Percentiles rank a stretch among this genome's conserved stretches.
These are phyloP conservation scores for Chelonia mydas DNA, from an alignment of 2,797 vertebrate genomes.

Conservation along the genomic window DNA sequence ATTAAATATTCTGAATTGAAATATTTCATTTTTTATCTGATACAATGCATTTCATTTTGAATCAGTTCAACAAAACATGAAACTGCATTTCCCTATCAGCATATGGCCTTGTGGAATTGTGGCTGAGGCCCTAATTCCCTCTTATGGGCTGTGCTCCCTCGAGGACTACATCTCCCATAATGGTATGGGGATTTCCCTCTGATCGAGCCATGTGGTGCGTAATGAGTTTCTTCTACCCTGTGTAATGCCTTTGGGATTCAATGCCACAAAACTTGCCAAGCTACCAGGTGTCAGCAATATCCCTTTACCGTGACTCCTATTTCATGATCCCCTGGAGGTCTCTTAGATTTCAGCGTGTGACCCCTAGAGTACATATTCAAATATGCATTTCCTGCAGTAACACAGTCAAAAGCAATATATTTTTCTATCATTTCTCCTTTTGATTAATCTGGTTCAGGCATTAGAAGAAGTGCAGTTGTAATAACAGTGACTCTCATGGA, in stretches of 20 bases:
- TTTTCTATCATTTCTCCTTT: constrained; percentile 13
- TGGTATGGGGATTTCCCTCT: not conserved
- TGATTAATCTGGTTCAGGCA: constrained; percentile 16
- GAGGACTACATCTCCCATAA: not conserved
- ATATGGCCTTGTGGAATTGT: not conserved
- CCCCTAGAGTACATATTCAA: not conserved
- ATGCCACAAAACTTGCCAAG: not conserved
- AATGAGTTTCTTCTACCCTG: not conserved
- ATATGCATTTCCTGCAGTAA: not conserved
- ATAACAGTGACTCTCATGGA: not conserved
- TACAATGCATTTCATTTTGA: not conserved
- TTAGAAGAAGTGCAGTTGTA: not conserved
- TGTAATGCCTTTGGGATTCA: not conserved
- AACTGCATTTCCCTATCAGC: not conserved
- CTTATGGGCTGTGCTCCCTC: not conserved
- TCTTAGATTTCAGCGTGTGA: not conserved
- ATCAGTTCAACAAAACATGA: not conserved
- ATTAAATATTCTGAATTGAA: not conserved
- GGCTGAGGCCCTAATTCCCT: not conserved
- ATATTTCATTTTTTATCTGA: not conserved
- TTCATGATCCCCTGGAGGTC: not conserved
- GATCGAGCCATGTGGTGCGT: accelerated
- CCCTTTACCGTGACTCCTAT: not conserved
- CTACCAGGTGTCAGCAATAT: not conserved
- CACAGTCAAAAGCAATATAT: not conserved